phyloP scores from a whole-genome alignment of 2,888 invertebrate species.

The Conistra vaccinii region DNA sequence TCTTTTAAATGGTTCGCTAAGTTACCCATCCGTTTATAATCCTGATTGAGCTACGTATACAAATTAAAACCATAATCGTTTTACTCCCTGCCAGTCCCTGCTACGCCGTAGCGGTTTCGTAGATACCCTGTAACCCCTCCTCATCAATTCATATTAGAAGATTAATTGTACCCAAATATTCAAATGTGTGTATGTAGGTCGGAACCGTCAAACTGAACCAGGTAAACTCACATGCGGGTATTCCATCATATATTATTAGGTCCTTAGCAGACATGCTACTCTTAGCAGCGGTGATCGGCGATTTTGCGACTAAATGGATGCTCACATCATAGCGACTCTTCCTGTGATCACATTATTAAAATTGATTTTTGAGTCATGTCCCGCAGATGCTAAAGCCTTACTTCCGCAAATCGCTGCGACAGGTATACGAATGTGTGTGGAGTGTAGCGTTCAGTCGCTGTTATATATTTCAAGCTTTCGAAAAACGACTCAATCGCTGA shows the following conservation, averaged over 20 bases:
- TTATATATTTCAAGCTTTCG: background rate
- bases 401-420: background rate
- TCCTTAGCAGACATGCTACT: constrained; percentile 33
- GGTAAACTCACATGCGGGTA: constrained; percentile 56
- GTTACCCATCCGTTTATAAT: constrained; percentile 30
- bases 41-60: constrained; percentile 37
- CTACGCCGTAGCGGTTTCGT: constrained; percentile 28
- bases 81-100: constrained; percentile 40
- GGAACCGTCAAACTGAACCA: constrained; percentile 50
- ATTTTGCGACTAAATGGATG: background rate
- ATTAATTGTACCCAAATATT: constrained; percentile 60
- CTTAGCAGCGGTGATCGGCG: background rate
- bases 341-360: background rate
- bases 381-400: background rate
- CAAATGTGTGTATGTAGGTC: constrained; percentile 63
- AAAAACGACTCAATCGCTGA: background rate
- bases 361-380: no score
- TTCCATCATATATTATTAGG: constrained; percentile 58
- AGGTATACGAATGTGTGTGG: background rate
- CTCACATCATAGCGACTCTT: background rate
- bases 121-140: constrained; percentile 46
- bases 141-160: constrained; percentile 63
- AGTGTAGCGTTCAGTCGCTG: background rate
- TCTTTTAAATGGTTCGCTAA: background rate
- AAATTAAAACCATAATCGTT: constrained; percentile 46